phyloP scores from a whole-genome alignment of 2,888 invertebrate species.

The Melanostoma mellinum region DNA sequence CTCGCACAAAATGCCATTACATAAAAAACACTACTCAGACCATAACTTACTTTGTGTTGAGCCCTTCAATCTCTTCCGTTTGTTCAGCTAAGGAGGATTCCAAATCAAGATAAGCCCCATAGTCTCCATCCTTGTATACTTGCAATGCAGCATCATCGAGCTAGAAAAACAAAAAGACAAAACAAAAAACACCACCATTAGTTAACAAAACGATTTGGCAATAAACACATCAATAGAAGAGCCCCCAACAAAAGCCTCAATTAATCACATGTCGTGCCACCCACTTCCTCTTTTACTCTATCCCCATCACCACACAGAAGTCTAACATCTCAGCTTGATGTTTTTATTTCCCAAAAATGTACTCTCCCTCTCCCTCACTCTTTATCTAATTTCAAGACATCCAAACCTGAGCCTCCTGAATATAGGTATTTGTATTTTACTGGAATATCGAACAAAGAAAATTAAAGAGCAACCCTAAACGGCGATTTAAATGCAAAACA shows the following conservation, averaged over 20 bases:
- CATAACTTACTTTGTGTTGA: conserved; percentile 92
- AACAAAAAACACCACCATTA: conserved; percentile 45
- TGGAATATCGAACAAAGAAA: conserved; percentile 63
- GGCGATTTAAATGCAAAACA: conserved; percentile 73
- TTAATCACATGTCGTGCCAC: conserved; percentile 73
- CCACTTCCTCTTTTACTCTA: conserved; percentile 58
- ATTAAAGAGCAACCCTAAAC: conserved; percentile 70
- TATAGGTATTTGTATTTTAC: background rate
- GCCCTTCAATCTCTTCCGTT: conserved; percentile 97
- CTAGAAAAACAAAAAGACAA: conserved; percentile 85
- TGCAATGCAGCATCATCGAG: conserved; percentile 98
- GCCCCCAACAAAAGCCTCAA: conserved; percentile 53
- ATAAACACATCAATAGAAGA: conserved; percentile 53
- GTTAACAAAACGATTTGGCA: conserved; percentile 56
- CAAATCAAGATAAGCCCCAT: conserved; percentile 97
- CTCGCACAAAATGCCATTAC: conserved; percentile 41
- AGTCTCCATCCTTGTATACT: conserved; percentile 98
- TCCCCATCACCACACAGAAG: conserved; percentile 27
- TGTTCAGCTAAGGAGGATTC: conserved; percentile 98
- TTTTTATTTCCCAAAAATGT: conserved; percentile 63
- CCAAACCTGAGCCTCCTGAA: conserved; percentile 4
- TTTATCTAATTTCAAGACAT: conserved; percentile 30
- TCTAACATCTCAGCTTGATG: conserved; percentile 43
- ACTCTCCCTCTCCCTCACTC: conserved; percentile 20
- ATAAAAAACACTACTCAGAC: conserved; percentile 23